phyloP scores from a whole-genome alignment of 2,113 vertebrate species.

The Plectropomus leopardus region DNA sequence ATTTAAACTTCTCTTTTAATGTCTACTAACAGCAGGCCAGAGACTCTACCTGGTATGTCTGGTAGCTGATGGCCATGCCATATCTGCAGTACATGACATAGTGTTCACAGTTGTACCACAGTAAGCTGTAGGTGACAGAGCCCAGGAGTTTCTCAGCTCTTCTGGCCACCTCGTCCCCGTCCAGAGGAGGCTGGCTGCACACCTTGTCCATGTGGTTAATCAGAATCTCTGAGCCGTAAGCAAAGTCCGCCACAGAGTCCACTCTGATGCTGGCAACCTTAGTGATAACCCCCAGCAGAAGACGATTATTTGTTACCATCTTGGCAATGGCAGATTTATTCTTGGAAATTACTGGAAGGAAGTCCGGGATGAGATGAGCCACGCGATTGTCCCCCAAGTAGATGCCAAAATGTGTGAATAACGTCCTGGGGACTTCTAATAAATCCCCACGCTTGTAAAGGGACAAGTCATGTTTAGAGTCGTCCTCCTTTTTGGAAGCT shows the following conservation, averaged over 20 bases:
- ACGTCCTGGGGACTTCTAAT: conserved; percentile 92
- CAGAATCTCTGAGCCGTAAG: conserved; percentile 91
- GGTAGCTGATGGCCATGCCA: conserved; percentile 90
- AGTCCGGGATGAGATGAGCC: conserved; percentile 96
- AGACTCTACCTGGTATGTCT: conserved; percentile 91
- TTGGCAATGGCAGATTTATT: conserved; percentile 83
- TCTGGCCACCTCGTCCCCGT: conserved; percentile 89
- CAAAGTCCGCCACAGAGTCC: conserved; percentile 94
- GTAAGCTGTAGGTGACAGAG: conserved; percentile 90
- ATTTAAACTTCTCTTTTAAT: neutral
- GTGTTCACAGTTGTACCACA: conserved; percentile 99
- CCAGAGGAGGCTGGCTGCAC: conserved; percentile 86
- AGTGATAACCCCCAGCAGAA: conserved; percentile 90
- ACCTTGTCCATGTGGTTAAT: conserved; percentile 92
- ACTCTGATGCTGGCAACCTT: conserved; percentile 92
- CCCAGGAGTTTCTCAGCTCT: conserved; percentile 93
- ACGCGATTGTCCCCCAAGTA: conserved; percentile 94
- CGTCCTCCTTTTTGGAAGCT: conserved; percentile 42
- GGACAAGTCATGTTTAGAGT: conserved; percentile 80
- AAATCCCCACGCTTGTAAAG: conserved; percentile 91
- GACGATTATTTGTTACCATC: conserved; percentile 93
- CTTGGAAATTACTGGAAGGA: conserved; percentile 87
- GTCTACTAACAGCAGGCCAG: neutral
- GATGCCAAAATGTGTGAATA: conserved; percentile 96
- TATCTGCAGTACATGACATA: conserved; percentile 98